phyloP scores from a whole-genome alignment of 1,140 invertebrate genomes.

The Drosophila melanica region DNA sequence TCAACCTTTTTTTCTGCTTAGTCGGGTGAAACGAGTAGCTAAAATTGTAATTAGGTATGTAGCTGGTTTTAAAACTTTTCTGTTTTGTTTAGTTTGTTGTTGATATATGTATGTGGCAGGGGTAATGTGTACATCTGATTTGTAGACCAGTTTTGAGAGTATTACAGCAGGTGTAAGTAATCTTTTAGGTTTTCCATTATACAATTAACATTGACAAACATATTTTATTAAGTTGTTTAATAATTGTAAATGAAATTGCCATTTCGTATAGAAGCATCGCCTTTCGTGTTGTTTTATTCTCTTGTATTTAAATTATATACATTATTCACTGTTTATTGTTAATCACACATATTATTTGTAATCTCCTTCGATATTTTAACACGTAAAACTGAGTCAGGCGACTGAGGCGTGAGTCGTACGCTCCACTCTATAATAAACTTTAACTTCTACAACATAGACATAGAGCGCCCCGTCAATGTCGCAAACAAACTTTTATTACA shows the following conservation, averaged over 20 bases:
- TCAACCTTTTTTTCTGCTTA: background rate
- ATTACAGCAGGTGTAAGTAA: background rate
- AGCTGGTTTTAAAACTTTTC: constrained; percentile 49
- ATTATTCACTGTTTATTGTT: too few relatives aligned
- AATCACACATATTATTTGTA: too few relatives aligned
- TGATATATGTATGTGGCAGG: constrained; percentile 16
- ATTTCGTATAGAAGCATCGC: too few relatives aligned
- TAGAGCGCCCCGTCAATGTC: background rate
- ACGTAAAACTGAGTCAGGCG: background rate
- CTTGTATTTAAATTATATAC: too few relatives aligned
- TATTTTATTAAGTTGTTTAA: too few relatives aligned
- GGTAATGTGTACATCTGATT: constrained; percentile 11
- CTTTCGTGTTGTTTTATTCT: too few relatives aligned
- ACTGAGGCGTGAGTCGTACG: background rate
- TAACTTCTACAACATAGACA: background rate
- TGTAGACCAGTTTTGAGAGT: constrained; percentile 5
- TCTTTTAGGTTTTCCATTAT: background rate
- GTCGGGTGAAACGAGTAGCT: constrained; percentile 16
- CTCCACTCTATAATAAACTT: background rate
- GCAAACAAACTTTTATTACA: background rate
- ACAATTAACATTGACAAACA: too few relatives aligned
- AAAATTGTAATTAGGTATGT: constrained; percentile 50
- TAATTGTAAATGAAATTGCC: too few relatives aligned
- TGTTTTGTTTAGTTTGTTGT: constrained; percentile 32
- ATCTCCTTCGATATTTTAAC: too few relatives aligned